Base-by-base conservation (phyloP, 1,140 invertebrate genomes). In the Brachionus sp. region DNA sequence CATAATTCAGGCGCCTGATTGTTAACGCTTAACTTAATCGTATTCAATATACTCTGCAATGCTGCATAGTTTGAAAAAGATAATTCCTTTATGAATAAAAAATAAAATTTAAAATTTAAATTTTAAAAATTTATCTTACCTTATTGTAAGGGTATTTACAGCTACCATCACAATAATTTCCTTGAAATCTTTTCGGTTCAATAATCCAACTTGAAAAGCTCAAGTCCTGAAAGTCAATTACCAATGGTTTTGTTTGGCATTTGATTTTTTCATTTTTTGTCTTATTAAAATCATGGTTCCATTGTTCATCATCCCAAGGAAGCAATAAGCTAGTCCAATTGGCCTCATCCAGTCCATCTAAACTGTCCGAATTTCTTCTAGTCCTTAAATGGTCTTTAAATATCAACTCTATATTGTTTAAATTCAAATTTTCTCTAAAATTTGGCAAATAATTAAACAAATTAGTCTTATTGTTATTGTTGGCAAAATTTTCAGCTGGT, bases 201-300 rank as follows among this genome's bases (percentile, higher is more conserved):
- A 80, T 57, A 19, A 80, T 80, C 77, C 77, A 80, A 35, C n/a
- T 66, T 19, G 77, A 80, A 80, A 80, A 66, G 23, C 77, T 66
- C 33, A 80, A 42, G 39, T 80, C 77, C 16, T 80, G 35, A 44
- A 80, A 80, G 35, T 80, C 77, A 64, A 80, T 42, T 25, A 42
- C n/a, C 50, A 66, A 33, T 13, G 62, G 25, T 19, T 75, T 44
- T 12, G 39, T 75, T 12, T 75, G 70, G 13, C 70, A 75, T 39
- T 75, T 75, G 12, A 75, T 25, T 46, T 29, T 44, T 13, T 75
- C 39, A 25, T 25, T 29, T 75, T 75, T 75, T 13, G 70, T 46
- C n/a, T 75, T 39, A 25, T 75, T 44, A 6, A 16, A 73, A 19
- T 73, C 68, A 46, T 44, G n/a, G 25, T 46, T 75, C 70, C 70